Evolutionary conservation across 1,140 invertebrate genomes (phyloP), one percentile per base, ranked within the genome.

Genomic region (Phymastichus coffea): DNA sequence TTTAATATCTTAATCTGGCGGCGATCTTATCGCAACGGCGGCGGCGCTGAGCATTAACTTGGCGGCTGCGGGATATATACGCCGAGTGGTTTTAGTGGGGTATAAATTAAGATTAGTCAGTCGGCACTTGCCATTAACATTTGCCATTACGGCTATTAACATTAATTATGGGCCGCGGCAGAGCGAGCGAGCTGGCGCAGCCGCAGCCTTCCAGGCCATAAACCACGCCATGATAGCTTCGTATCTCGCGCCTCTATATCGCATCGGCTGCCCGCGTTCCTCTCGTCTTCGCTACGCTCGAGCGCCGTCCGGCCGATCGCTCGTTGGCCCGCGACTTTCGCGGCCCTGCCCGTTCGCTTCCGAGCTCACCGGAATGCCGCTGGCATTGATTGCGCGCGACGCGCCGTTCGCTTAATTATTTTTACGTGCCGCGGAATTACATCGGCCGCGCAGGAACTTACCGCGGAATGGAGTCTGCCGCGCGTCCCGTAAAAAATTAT

Each of bases 91-190:
- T 55, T 70, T 67, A 69, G 64, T 65, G 65, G 64, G 66, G 61
- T 66, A 69, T 72, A 72, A 69, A 72, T 72, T 67, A 72, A 72
- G 70, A 72, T 72, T 72, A 72, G 70, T 70, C 66, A 69, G 65
- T 70, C 69, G 66, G 66, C 67, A 67, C 70, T 72, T 69, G 70
- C 70, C 69, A 70, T 72, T 72, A 72, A 72, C 69, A 72, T 72
- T 72, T 70, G 67, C 69, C 66, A 69, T 72, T 72, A 70, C 63
- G 62, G 64, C 68, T 66, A 71, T 70, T 71, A 71, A 68, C 68
- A 70, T 71, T 71, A 71, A 71, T 71, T 71, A 71, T 66, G 51
- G 28, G 35, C 28, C 53, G 60, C 23, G 22, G 41, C 28, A 33
- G 28, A 33, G 28, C 28, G 12, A 33, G n/a, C 12, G 28, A 66